Conservation (phyloP, 2,113 vertebrate genomes). For the Gallinago undulata region DNA sequence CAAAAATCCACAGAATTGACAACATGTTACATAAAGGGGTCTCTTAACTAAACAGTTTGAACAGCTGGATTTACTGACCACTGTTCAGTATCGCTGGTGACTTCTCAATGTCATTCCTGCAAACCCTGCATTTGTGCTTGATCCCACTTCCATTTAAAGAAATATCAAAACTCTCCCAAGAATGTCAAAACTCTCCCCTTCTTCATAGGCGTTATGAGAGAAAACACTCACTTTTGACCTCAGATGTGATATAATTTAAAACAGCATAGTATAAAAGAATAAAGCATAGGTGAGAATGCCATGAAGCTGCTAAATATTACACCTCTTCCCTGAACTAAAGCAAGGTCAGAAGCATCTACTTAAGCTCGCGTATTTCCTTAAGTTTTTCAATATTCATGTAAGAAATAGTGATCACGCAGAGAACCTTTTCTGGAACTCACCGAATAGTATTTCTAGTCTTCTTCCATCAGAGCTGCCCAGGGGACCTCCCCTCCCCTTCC, state of each 20-base stretch:
- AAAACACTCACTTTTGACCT: background rate
- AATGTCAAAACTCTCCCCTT: background rate
- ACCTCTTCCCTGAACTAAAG: background rate
- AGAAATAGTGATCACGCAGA: background rate
- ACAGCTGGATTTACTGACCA: background rate
- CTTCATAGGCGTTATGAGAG: background rate
- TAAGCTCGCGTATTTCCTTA: background rate
- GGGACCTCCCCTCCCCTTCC: background rate
- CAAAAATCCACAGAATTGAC: background rate
- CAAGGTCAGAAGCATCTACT: background rate
- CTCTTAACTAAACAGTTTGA: background rate
- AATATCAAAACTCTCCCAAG: background rate
- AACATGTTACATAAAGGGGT: background rate
- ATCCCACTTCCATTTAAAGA: background rate
- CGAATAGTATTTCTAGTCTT: background rate
- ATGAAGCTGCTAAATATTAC: background rate
- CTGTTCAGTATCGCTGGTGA: background rate
- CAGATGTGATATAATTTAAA: background rate
- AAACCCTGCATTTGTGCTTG: background rate
- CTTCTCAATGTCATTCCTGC: background rate
- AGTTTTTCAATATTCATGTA: background rate
- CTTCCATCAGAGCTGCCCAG: background rate
- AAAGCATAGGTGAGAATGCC: background rate
- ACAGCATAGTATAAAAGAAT: background rate
- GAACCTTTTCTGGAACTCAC: background rate